Conservation (phyloP, 2,113 vertebrate species). For the Mola mola region DNA sequence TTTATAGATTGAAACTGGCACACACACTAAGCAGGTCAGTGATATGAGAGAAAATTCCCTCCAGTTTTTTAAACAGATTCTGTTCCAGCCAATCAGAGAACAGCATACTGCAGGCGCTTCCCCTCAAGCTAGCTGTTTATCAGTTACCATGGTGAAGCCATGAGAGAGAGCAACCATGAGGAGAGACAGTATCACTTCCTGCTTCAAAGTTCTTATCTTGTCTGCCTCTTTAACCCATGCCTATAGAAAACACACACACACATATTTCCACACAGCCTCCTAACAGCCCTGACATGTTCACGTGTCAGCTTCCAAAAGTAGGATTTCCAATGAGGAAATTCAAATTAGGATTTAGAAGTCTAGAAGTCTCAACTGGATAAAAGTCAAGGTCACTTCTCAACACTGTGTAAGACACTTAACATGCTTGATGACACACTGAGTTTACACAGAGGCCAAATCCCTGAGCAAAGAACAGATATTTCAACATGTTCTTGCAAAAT, state of each 20-base stretch:
- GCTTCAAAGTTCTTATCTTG: conserved; percentile 5
- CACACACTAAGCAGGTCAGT: too few relatives aligned
- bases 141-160: conserved; percentile 51
- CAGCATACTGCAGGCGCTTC: conserved; percentile 20
- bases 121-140: conserved; percentile 52
- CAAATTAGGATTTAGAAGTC: conserved; percentile 27
- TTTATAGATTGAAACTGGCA: too few relatives aligned
- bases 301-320: neutral
- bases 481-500: conserved; percentile 69
- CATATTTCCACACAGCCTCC: neutral
- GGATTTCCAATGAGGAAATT: conserved; percentile 15
- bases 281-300: neutral
- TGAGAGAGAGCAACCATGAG: conserved; percentile 41
- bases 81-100: conserved; percentile 48
- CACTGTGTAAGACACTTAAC: conserved; percentile 6
- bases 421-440: neutral
- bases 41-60: too few relatives aligned
- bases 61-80: neutral
- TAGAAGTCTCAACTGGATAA: conserved; percentile 17
- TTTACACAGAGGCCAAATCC: conserved; percentile 35
- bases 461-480: conserved; percentile 39
- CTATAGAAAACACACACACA: neutral
- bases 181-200: conserved; percentile 57
- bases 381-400: conserved; percentile 1
- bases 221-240: neutral